phyloP scores from a whole-genome alignment of 2,113 vertebrate species.

The Glaucidium brasilianum region DNA sequence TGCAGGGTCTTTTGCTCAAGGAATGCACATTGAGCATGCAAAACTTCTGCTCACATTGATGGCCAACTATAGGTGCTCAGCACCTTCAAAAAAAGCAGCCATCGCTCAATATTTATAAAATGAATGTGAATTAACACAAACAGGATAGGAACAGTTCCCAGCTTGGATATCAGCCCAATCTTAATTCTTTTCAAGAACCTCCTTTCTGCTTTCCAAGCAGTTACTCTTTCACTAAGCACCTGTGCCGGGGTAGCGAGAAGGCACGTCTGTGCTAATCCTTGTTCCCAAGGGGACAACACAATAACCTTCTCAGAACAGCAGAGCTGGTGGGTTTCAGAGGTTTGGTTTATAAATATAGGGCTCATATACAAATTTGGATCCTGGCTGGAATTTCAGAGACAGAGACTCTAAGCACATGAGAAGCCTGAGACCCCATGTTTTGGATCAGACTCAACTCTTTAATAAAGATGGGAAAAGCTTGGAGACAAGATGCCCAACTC shows the following conservation, averaged over 20 bases:
- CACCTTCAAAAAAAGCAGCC: neutral
- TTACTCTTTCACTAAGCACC: constrained; percentile 43
- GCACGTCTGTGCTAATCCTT: neutral
- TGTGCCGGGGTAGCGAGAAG: neutral
- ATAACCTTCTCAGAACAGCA: neutral
- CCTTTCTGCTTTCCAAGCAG: neutral
- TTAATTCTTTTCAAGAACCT: constrained; percentile 14
- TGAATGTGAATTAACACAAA: neutral
- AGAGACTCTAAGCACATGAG: neutral
- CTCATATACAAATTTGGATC: neutral
- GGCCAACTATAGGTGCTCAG: constrained; percentile 4
- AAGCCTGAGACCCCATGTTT: neutral
- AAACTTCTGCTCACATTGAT: neutral
- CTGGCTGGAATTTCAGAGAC: neutral
- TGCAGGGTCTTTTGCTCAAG: neutral
- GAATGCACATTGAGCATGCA: neutral
- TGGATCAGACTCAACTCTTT: neutral
- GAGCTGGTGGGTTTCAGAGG: neutral
- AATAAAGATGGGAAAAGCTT: neutral
- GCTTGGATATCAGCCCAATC: constrained; percentile 19
- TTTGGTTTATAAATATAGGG: neutral
- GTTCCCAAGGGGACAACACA: constrained; percentile 32
- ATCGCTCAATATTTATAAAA: neutral
- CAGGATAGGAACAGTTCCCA: constrained; percentile 4
- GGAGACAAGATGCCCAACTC: neutral